Evolutionary conservation across 2,888 invertebrate species (phyloP), one percentile per base, ranked within the genome.

Genomic region (Nemapogon koenigi): DNA sequence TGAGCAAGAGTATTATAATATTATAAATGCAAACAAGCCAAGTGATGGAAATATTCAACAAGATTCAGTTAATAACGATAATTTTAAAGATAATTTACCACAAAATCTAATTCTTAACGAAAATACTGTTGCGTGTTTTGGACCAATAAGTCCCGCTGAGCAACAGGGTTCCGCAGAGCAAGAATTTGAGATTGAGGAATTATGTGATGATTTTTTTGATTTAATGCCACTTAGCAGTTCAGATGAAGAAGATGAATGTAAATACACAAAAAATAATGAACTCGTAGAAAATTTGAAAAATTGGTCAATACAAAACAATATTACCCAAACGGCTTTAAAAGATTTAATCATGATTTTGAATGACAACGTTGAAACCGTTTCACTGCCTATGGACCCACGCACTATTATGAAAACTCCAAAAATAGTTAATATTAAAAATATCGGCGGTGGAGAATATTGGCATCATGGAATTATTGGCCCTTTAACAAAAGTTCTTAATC

Each of bases 401-500:
- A 33, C 39, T 3, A 16, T 39, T 3, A 15, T 39, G 26, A 2
- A 26, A 3, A 39, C 39, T n/a, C 17, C 17, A 8, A 33, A 16
- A 39, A 3, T 22, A 16, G 7, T 39, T 8, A 8, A 2, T 8
- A 1, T 33, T n/a, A 35, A 30, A 29, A 22, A 11, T 8, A 29
- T 41, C 10, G 30, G 29, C n/a, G 29, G 29, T 7, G 42, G 42
- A 3, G 16, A 35, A 35, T 43, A 40, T 17, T 43, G 43, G 43
- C 43, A 43, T 13, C 26, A 38, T 29, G 35, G 39, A 17, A 32
- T 37, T 10, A 29, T 15, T 18, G 16, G 6, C 19, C 10, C 14
- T n/a, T 11, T 28, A 13, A 7, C n/a, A 28, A 28, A 28, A 28
- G 11, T 28, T 7, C 13, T 28, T 7, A 4, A 7, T 4, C 6